Conservation (phyloP, 2,797 vertebrate species). For the Parauchenoglanis ngamensis region DNA sequence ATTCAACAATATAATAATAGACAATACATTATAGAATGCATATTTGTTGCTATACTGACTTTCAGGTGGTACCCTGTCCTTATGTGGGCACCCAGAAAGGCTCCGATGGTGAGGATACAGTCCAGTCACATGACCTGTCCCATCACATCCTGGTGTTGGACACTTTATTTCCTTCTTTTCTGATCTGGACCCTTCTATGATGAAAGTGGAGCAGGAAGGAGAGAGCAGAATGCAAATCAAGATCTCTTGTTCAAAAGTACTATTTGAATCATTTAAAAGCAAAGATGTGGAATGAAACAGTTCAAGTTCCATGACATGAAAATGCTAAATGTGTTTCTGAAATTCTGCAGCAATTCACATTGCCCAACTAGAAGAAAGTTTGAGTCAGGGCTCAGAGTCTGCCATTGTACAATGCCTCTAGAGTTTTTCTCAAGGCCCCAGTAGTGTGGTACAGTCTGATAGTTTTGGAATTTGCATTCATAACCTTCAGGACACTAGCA, state of each 20-base stretch:
- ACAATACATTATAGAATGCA: not conserved
- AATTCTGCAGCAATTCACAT: not conserved
- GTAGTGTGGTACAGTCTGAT: not conserved
- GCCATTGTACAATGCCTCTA: not conserved
- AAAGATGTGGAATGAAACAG: not conserved
- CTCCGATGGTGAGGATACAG: conserved; percentile 97
- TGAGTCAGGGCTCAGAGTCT: not conserved
- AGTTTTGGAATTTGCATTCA: not conserved
- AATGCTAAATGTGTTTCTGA: not conserved
- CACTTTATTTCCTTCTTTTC: conserved; percentile 97
- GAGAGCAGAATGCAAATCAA: conserved; percentile 5
- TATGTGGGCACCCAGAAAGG: conserved; percentile 97
- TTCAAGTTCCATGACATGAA: not conserved
- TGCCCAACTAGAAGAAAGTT: not conserved
- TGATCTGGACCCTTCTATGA: conserved; percentile 70
- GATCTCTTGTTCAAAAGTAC: not conserved
- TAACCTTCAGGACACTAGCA: not conserved
- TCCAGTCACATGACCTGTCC: conserved; percentile 94
- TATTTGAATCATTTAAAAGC: not conserved
- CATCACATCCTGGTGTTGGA: conserved; percentile 94
- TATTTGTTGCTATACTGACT: conserved; percentile 78
- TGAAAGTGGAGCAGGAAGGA: not conserved
- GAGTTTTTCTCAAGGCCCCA: not conserved
- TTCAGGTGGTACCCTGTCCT: conserved; percentile 97
- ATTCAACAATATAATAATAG: not conserved